Base-by-base conservation (phyloP, 2,113 vertebrate species). In the Channa maculata region DNA sequence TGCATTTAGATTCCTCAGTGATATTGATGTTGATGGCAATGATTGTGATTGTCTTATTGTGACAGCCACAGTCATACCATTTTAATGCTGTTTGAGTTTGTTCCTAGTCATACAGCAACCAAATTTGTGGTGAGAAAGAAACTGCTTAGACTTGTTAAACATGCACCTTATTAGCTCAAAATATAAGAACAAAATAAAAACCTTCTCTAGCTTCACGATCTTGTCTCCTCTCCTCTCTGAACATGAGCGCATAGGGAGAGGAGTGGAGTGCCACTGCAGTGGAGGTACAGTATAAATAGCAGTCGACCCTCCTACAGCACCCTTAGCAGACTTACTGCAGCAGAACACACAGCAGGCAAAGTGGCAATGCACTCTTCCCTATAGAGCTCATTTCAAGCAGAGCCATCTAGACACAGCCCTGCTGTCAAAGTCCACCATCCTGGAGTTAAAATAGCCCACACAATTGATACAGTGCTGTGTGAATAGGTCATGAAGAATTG, bases 281-380 rank as follows among this genome's bases (percentile, higher is more conserved):
- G 60, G 81, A 81, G 80, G 24, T 80, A 62, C 73, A 70, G 79
- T 88, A 90, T 91, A 89, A 91, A 91, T 90, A 92, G 86, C 72
- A 83, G 79, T 65, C 74, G 8, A 84, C 76, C 83, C 84, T 77
- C 74, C 79, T 83, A 82, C 85, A 84, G 87, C 83, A 86, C 80
- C 75, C 74, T 69, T 61, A 85, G 85, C 74, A 72, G 73, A 83
- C 75, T 65, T 58, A 85, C 80, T 88, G 87, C 89, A 89, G 86
- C 79, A 75, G 72, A 77, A 71, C 77, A 75, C 82, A 71, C 80
- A 86, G 88, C 75, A 72, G 85, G 76, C 62, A 45, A 34, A 41
- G 44, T 60, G 60, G 79, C 73, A 81, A 65, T 54, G 59, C 12
- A 8, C n/a, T 44, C 49, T 80, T 80, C 80, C 82, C 76, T 73